Base-by-base conservation (phyloP, 2,797 vertebrate species). In the Chaenodraco wilsoni region DNA sequence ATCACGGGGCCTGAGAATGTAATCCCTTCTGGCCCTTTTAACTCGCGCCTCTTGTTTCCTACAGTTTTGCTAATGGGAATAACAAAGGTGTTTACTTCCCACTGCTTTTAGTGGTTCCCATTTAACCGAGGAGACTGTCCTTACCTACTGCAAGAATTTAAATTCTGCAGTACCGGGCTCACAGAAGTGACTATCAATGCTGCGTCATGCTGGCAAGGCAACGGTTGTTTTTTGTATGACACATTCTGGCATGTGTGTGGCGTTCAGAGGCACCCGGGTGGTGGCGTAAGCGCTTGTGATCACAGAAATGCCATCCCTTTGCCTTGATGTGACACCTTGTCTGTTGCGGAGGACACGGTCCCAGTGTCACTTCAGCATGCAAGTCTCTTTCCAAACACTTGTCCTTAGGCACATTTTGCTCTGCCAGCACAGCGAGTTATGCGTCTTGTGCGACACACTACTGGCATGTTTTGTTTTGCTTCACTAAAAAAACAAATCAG, bases 291-390 rank as follows among this genome's bases (percentile, higher is more conserved):
- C 55, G 5, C 19, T 40, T 68, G 58, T 67, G 63, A 84, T 79
- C 73, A 81, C 69, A 85, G 74, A 69, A 86, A 73, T 76, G 60
- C 75, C 79, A 60, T 74, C 73, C 65, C 15, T 66, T n/a, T 55
- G 58, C 82, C 84, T 85, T 84, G 76, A 79, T 78, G 60, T 12
- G 9, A 82, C 75, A 70, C 57, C 69, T 61, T 50, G 78, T 84
- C 82, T 83, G 66, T 69, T 59, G 64, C 1, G 31, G 65, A 69
- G 40, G 67, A 72, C 74, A 77, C 21, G 7, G 61, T 19, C 51
- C 45, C 51, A 8, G 64, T 74, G 69, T 72, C 76, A 70, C 68
- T 81, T 68, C 40, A 61, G 49, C 73, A 74, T 79, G 48, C 64
- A 21, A 44, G 21, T 9, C 70, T 78, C 33, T 72, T 76, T 70